Evolutionary conservation across 2,113 vertebrate genomes (phyloP).

Genomic region (Lycaon pictus): DNA sequence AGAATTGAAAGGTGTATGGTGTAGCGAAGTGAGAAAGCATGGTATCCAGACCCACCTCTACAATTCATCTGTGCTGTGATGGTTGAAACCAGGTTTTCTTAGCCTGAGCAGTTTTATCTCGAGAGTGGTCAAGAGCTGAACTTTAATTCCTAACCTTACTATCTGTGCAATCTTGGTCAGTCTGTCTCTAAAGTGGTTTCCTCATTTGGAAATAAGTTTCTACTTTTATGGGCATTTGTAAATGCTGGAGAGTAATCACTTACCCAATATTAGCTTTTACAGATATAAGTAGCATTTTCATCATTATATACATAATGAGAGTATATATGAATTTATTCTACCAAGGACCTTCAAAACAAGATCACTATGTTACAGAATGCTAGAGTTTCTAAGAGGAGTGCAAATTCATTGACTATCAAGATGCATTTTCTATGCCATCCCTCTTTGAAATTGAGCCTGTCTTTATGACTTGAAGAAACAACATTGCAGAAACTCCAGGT

Average conservation of each 20-base stretch:
- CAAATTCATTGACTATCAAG: not conserved
- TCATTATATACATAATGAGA: not conserved
- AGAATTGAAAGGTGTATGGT: not conserved
- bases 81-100: not conserved
- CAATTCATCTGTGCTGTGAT: not conserved
- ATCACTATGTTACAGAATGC: not conserved
- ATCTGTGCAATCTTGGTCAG: not conserved
- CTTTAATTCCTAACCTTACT: not conserved
- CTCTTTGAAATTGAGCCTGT: not conserved
- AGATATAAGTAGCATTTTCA: not conserved
- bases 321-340: not conserved
- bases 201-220: slow-evolving; percentile 19
- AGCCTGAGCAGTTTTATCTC: not conserved
- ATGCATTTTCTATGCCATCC: not conserved
- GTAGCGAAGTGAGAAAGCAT: not conserved
- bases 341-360: not conserved
- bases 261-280: not conserved
- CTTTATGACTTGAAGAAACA: not conserved
- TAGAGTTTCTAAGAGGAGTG: not conserved
- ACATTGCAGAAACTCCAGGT: not conserved
- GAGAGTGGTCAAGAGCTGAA: not conserved
- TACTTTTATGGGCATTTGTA: not conserved
- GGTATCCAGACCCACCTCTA: not conserved
- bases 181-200: not conserved
- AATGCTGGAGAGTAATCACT: not conserved